phyloP scores from a whole-genome alignment of 2,888 invertebrate genomes.

The Caenorhabditis drosophilae region DNA sequence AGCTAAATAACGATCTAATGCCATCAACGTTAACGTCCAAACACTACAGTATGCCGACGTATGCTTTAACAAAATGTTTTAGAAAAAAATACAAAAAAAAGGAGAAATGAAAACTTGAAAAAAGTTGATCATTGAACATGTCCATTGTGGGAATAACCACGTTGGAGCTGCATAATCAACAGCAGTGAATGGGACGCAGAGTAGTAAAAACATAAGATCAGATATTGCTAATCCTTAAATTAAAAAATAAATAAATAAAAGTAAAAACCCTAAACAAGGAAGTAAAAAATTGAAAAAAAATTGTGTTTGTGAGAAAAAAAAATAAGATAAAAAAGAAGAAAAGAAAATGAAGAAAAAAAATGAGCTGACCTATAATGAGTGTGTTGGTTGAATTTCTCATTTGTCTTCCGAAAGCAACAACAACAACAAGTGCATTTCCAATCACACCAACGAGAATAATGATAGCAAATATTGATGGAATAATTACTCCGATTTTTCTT shows the following conservation, averaged over 20 bases:
- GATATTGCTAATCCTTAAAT: slow-evolving; percentile 70
- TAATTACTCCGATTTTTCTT: slow-evolving; percentile 59
- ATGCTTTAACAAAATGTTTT: too few species aligned
- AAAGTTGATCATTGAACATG: slow-evolving; percentile 90
- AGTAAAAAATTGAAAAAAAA: slow-evolving; percentile 1
- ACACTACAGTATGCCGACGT: slow-evolving; percentile 91
- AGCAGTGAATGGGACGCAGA: slow-evolving; percentile 92
- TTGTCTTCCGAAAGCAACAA: slow-evolving; percentile 85
- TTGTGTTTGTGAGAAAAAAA: too few species aligned
- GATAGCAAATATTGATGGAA: slow-evolving; percentile 78
- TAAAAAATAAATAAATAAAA: too few species aligned
- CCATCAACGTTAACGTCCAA: slow-evolving; percentile 91
- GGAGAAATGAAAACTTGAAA: slow-evolving; percentile 73
- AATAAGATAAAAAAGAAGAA: background rate
- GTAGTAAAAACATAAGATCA: slow-evolving; percentile 87
- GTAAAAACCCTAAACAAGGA: background rate
- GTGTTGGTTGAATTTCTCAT: slow-evolving; percentile 93
- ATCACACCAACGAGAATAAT: slow-evolving; percentile 86
- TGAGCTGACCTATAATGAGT: slow-evolving; percentile 77
- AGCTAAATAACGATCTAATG: slow-evolving; percentile 85
- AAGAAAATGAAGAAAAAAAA: background rate
- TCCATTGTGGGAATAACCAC: slow-evolving; percentile 88
- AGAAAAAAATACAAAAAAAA: too few species aligned
- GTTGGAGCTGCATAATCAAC: slow-evolving; percentile 84
- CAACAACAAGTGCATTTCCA: slow-evolving; percentile 87